Conservation (phyloP, 2,888 invertebrate genomes). For the Drosophila picticornis region DNA sequence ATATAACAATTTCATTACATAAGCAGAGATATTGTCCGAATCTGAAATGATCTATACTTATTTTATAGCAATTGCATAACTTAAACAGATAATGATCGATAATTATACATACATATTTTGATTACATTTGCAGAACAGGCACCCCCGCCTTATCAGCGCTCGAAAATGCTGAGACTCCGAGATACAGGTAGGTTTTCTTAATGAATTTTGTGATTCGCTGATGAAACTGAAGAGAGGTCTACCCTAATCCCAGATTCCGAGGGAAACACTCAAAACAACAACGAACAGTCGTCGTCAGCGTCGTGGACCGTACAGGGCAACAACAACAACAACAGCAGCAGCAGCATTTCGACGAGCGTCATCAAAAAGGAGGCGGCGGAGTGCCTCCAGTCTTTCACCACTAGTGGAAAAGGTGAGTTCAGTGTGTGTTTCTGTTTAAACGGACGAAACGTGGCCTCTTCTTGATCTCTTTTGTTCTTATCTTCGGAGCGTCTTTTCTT, state of each 20-base stretch:
- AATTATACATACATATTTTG: not conserved
- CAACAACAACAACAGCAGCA: slow-evolving; percentile 46
- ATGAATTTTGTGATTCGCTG: slow-evolving; percentile 3
- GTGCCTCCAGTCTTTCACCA: slow-evolving; percentile 90
- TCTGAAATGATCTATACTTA: not conserved
- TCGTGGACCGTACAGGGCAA: slow-evolving; percentile 50
- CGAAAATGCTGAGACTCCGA: slow-evolving; percentile 90
- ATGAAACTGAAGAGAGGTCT: slow-evolving; percentile 28
- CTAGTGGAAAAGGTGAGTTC: slow-evolving; percentile 92
- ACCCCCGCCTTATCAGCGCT: slow-evolving; percentile 93
- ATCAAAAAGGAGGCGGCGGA: slow-evolving; percentile 61
- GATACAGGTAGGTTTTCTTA: slow-evolving; percentile 89
- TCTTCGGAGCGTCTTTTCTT: slow-evolving; percentile 39
- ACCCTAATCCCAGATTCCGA: slow-evolving; percentile 85
- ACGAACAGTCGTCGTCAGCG: slow-evolving; percentile 61
- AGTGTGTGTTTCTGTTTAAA: not conserved
- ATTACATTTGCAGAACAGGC: slow-evolving; percentile 88
- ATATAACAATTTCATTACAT: not conserved
- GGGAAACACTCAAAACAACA: slow-evolving; percentile 87
- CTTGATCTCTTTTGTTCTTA: slow-evolving; percentile 44
- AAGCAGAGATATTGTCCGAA: not conserved
- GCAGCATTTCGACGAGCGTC: slow-evolving; percentile 68
- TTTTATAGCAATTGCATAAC: not conserved
- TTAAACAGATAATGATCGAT: not conserved
- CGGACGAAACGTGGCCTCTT: slow-evolving; percentile 24